These are phyloP conservation scores for Nephotettix cincticeps DNA, from an alignment of 1,140 invertebrate genomes.

Conservation along the genomic window DNA sequence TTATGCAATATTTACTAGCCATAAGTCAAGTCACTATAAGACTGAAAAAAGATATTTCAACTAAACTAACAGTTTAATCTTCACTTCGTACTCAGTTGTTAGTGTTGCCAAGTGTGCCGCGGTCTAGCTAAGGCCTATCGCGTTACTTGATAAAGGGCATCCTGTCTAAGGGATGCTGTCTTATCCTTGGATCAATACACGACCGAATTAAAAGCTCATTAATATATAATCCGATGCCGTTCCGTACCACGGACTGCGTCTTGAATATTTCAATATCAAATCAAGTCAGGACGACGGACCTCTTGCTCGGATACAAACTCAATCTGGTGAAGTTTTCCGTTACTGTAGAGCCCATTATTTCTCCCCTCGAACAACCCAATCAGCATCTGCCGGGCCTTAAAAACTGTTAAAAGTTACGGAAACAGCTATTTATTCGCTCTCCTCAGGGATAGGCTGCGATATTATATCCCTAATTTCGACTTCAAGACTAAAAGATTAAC, in stretches of 20 bases:
- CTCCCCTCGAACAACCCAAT: background rate
- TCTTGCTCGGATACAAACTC: conserved; percentile 1
- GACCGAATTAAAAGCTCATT: conserved; percentile 12
- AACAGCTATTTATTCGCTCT: background rate
- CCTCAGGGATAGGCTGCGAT: background rate
- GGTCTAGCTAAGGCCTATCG: too few relatives aligned
- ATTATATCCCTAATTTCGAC: too few relatives aligned
- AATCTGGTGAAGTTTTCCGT: background rate
- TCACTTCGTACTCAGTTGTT: too few relatives aligned
- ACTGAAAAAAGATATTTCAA: too few relatives aligned
- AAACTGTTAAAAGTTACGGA: conserved; percentile 10
- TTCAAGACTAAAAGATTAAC: too few relatives aligned
- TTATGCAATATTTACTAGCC: too few relatives aligned
- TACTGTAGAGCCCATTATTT: background rate
- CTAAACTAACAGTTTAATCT: too few relatives aligned
- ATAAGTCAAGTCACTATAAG: too few relatives aligned
- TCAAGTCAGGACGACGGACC: background rate
- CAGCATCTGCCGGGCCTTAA: background rate
- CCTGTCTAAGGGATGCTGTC: background rate
- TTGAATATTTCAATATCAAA: conserved; percentile 10
- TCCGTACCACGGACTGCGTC: background rate
- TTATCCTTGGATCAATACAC: conserved; percentile 3
- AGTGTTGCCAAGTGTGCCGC: too few relatives aligned
- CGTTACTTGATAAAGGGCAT: too few relatives aligned
- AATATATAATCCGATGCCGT: background rate